Base-by-base conservation (phyloP, 2,888 invertebrate species). In the Blastobasis lacticolella region DNA sequence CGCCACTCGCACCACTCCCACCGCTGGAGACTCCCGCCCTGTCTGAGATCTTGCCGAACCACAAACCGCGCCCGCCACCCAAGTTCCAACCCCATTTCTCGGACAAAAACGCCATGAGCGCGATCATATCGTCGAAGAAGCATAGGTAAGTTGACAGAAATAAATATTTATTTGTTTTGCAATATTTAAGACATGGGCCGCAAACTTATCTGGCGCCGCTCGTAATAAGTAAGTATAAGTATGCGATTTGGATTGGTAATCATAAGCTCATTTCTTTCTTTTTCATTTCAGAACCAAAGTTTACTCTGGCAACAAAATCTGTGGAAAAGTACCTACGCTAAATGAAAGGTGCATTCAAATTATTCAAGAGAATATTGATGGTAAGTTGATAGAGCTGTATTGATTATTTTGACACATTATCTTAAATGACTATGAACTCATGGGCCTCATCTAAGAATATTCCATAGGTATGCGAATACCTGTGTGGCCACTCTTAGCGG, bases 341-440 rank as follows among this genome's bases (percentile, higher is more conserved):
- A 95, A 94, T 72, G 95, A 97, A 62, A 81, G 94, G 61, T 98
- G 97, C 73, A 94, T 95, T 49, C 90, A 94, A 57, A 88, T 97
- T 10, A 88, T 98, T 38, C 95, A 96, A 72, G 97, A 97, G 75
- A 96, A 98, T 78, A 95, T 98, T 69, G 97, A 97, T 78, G 93
- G 97, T 97, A 89, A 90, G 90, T 69, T 54, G 23, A 23, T 23
- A 23, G 23, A 23, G 23, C 23, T 23, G 23, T 23, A 23, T 23
- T 23, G 23, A 23, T 23, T 23, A 23, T 23, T 23, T 23, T 23
- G 23, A 3, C 23, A 23, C 23, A 23, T 2, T 23, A 23, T 23
- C 23, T 23, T 23, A 23, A 23, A 23, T 2, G 23, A 3, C 1
- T 23, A 23, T 23, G 23, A 23, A 3, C 23, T 23, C 23, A 23